Evolutionary conservation across 2,113 vertebrate genomes (phyloP).

Genomic region (Pantherophis guttatus): DNA sequence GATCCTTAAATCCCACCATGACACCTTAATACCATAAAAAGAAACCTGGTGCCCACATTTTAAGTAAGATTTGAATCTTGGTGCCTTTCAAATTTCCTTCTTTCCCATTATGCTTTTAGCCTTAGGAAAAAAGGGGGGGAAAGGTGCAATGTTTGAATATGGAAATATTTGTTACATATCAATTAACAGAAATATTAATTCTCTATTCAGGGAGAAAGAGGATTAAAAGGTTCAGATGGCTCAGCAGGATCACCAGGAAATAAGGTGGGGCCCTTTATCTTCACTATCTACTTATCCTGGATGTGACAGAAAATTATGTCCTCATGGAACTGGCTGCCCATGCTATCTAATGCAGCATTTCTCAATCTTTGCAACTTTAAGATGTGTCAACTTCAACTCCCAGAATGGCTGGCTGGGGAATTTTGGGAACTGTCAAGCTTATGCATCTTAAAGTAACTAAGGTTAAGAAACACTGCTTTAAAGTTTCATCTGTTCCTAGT

Average conservation of each 20-base stretch:
- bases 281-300: background rate
- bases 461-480: background rate
- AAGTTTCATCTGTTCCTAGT: background rate
- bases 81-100: background rate
- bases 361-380: background rate
- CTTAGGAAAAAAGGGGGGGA: background rate
- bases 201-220: slow-evolving; percentile 54
- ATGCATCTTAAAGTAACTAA: background rate
- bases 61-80: background rate
- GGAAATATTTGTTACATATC: too few relatives aligned
- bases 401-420: background rate
- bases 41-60: background rate
- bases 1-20: background rate
- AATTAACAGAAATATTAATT: background rate
- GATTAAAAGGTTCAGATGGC: slow-evolving; percentile 39
- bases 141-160: too few relatives aligned
- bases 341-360: background rate
- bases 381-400: background rate
- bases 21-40: background rate
- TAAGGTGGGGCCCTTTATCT: slow-evolving; percentile 43
- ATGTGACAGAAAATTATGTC: background rate
- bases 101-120: background rate
- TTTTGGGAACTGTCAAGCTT: background rate
- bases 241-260: slow-evolving; percentile 41
- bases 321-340: background rate